Percentiles rank a stretch among this genome's conserved stretches.
phyloP scores from a whole-genome alignment of 2,797 vertebrate genomes.

The Tiaroga cobitis region DNA sequence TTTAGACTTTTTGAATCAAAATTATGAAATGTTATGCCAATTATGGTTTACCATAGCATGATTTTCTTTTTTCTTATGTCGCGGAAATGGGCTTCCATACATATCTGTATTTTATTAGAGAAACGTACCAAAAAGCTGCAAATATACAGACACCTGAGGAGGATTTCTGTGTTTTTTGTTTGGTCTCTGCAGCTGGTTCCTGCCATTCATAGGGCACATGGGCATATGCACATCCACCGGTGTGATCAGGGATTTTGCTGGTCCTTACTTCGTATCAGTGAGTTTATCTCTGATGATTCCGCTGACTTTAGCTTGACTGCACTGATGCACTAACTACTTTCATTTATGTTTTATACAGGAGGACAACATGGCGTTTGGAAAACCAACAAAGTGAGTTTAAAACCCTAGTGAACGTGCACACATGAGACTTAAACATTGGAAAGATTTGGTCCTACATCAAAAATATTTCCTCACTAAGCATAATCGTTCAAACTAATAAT shows the following conservation, averaged over 20 bases:
- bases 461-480: background rate
- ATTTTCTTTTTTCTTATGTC: background rate
- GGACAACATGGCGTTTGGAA: constrained; percentile 98
- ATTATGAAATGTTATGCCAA: background rate
- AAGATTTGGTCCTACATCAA: background rate
- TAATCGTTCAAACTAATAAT: background rate
- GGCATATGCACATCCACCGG: constrained; percentile 94
- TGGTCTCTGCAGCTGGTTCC: constrained; percentile 84
- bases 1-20: background rate
- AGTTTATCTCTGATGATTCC: constrained; percentile 66
- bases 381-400: constrained; percentile 91
- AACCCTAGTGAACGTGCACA: background rate
- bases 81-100: background rate
- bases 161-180: background rate
- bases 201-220: constrained; percentile 98
- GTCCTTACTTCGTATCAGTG: constrained; percentile 96
- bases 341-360: constrained; percentile 76
- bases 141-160: background rate
- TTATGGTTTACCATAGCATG: background rate
- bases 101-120: background rate
- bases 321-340: background rate
- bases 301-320: background rate
- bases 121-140: background rate
- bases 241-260: constrained; percentile 94
- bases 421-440: background rate